phyloP scores from a whole-genome alignment of 2,888 invertebrate species.

The Oasisia sp. region DNA sequence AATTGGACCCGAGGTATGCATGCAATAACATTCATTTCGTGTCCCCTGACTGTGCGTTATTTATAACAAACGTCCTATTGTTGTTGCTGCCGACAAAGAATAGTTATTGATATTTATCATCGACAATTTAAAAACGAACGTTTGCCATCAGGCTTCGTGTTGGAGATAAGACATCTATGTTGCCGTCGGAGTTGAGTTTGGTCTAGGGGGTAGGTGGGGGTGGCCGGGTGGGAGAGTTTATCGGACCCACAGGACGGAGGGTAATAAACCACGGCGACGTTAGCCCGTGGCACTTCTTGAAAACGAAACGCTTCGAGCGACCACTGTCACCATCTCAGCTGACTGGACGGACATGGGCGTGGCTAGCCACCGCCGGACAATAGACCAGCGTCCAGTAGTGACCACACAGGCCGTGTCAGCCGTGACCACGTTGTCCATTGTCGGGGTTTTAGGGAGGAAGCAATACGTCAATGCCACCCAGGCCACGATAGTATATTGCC shows the following conservation, averaged over 20 bases:
- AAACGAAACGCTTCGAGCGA: not conserved
- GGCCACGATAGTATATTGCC: not conserved
- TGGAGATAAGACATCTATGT: not conserved
- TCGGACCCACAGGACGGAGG: not conserved
- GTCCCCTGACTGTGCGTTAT: not conserved
- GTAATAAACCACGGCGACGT: not conserved
- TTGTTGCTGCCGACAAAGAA: not conserved
- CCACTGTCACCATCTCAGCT: not conserved
- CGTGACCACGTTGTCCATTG: not conserved
- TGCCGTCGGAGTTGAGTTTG: not conserved
- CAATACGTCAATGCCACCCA: not conserved
- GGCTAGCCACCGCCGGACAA: not conserved
- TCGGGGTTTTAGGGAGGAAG: not conserved
- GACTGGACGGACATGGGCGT: constrained; percentile 7
- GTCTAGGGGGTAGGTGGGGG: not conserved
- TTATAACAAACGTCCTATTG: not conserved
- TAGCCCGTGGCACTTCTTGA: not conserved
- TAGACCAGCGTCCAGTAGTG: not conserved
- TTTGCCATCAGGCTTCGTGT: not conserved
- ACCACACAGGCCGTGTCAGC: constrained; percentile 10
- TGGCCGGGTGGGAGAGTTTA: not conserved
- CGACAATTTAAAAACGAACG: not conserved
- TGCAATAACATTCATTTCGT: not conserved
- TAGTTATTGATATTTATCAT: not conserved
- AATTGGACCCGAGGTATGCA: not conserved